Base-by-base conservation (phyloP, 2,797 vertebrate genomes). In the Melanitta fusca region DNA sequence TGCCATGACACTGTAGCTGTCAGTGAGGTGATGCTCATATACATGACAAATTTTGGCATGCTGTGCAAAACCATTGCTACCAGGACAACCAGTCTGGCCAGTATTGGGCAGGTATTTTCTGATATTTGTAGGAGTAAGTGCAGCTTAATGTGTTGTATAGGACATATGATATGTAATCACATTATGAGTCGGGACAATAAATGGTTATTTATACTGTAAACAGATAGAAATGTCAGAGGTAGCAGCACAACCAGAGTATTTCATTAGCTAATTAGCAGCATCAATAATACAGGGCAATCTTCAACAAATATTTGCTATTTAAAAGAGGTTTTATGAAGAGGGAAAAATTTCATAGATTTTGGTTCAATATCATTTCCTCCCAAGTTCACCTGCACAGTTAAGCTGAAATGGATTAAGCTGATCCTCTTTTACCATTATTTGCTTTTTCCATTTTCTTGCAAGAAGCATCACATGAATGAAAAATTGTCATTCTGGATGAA, bases 371-470 rank as follows among this genome's bases (percentile, higher is more conserved):
- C 0, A 58, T 82, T 96, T 91, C 11, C 13, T 92, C 28, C 20
- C 0, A 0, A 86, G n/a, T 77, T 97, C 91, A 88, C 54, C 65
- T 88, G 36, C 32, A 75, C 43, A 75, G 69, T 78, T 93, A 96
- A 94, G 41, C 34, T 96, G 87, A 69, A 88, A 92, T 71, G 53
- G 84, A 95, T 96, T 96, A 97, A 80, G 57, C 2, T 88, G 72
- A 94, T 95, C 71, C 85, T 82, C 78, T 95, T 84, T 96, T 43
- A 58, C 68, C 20, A 71, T 90, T 96, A 86, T 85, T 96, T 95
- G 25, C 2, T 8, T 88, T 82, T 91, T 57, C 36, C 17, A 24
- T 38, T 80, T 86, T 95, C 82, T 95, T 94, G 70, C 89, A n/a
- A 85, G 69, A 90, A 91, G 22, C 57, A 81, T 64, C 72, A 61